Conservation (phyloP, 1,140 invertebrate species). For the Apocrypta bakeri region DNA sequence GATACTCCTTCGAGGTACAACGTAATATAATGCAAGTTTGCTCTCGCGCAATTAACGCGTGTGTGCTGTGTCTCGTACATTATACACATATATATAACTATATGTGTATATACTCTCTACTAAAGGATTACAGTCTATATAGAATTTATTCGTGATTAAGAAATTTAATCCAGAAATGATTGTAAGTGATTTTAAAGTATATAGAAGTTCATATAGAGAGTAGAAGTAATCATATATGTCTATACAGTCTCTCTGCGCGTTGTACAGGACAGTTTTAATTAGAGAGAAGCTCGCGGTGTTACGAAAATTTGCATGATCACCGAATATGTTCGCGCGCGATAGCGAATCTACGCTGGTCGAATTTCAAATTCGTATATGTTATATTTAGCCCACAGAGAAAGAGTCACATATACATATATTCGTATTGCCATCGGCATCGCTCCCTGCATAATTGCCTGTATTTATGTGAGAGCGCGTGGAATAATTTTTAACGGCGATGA, state of each 20-base stretch:
- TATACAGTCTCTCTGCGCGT: too few relatives aligned
- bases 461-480: neutral
- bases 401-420: neutral
- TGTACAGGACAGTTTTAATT: slow-evolving; percentile 4
- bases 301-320: slow-evolving; percentile 25
- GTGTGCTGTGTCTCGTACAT: neutral
- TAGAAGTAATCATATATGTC: neutral
- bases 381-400: neutral
- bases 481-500: slow-evolving; percentile 29
- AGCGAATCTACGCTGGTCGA: slow-evolving; percentile 23
- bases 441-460: neutral
- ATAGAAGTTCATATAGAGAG: neutral
- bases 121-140: too few relatives aligned
- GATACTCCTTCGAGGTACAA: neutral
- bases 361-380: slow-evolving; percentile 9
- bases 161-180: neutral
- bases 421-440: neutral
- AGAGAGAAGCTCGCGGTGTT: slow-evolving; percentile 1
- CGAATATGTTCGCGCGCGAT: slow-evolving; percentile 31
- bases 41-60: slow-evolving; percentile 6
- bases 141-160: slow-evolving; percentile 27
- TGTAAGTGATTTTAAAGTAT: slow-evolving; percentile 11
- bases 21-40: neutral
- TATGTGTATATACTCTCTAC: too few relatives aligned
- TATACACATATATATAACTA: neutral